These are phyloP conservation scores for Oreochromis spilurus DNA, from an alignment of 2,113 vertebrate genomes.

Conservation along the genomic window DNA sequence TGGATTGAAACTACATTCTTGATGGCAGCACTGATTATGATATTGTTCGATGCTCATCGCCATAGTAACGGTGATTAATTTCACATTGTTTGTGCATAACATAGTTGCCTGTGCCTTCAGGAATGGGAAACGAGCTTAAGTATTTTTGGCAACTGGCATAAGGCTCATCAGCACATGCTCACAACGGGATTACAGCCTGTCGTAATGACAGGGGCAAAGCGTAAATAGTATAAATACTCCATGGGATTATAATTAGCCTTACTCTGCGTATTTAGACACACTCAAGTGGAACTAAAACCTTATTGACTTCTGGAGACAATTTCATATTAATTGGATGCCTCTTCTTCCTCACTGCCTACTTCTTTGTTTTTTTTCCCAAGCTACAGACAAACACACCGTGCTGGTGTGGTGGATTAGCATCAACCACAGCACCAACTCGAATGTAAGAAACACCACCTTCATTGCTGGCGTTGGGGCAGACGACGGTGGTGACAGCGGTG, in stretches of 20 bases:
- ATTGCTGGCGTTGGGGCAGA: neutral
- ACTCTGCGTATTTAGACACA: conserved; percentile 53
- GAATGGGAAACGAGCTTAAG: conserved; percentile 9
- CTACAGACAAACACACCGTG: neutral
- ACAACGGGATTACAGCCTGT: conserved; percentile 56
- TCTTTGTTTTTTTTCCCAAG: neutral
- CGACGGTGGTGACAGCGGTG: neutral
- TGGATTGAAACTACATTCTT: conserved; percentile 15
- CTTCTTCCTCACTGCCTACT: neutral
- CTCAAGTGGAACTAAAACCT: conserved; percentile 67
- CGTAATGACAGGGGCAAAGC: conserved; percentile 57
- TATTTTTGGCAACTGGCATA: conserved; percentile 40
- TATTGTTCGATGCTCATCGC: conserved; percentile 51
- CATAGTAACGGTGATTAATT: conserved; percentile 59
- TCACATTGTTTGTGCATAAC: conserved; percentile 31
- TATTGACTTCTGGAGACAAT: conserved; percentile 62
- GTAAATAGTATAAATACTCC: conserved; percentile 62
- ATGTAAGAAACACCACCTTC: neutral
- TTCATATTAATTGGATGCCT: conserved; percentile 62
- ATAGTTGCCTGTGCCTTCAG: conserved; percentile 8
- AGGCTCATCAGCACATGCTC: conserved; percentile 54
- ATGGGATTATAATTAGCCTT: conserved; percentile 67
- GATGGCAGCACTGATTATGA: conserved; percentile 45
- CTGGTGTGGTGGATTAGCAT: conserved; percentile 19
- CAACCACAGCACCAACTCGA: neutral